These are phyloP conservation scores for Esox masquinongy DNA, from an alignment of 2,797 vertebrate genomes.

Conservation along the genomic window DNA sequence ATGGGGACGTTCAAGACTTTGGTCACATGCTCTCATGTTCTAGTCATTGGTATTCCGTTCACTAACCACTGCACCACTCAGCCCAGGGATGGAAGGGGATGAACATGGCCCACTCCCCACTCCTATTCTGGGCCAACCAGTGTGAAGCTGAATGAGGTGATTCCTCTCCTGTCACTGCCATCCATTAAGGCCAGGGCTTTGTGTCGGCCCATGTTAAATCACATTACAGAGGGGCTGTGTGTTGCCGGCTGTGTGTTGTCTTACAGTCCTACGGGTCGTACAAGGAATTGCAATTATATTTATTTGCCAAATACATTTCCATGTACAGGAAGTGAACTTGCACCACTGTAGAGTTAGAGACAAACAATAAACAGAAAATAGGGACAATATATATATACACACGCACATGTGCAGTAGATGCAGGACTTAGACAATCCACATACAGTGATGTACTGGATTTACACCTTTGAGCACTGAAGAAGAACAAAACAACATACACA, in stretches of 20 bases:
- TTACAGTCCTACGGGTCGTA: not conserved
- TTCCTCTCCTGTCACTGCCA: slow-evolving; percentile 14
- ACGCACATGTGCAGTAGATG: too few relatives aligned
- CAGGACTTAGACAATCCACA: too few relatives aligned
- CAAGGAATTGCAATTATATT: too few relatives aligned
- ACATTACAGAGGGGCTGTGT: slow-evolving; percentile 13
- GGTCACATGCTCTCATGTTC: not conserved
- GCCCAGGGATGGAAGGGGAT: not conserved
- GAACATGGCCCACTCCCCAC: not conserved
- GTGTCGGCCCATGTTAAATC: slow-evolving; percentile 12
- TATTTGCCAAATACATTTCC: too few relatives aligned
- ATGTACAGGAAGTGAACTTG: too few relatives aligned
- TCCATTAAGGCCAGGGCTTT: not conserved
- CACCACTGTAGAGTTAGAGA: too few relatives aligned
- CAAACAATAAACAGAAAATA: not conserved
- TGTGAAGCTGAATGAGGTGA: slow-evolving; percentile 16
- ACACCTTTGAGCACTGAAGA: too few relatives aligned
- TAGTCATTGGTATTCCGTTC: slow-evolving; percentile 13
- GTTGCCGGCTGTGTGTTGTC: not conserved
- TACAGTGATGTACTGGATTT: too few relatives aligned
- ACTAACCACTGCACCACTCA: slow-evolving; percentile 20
- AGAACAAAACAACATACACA: too few relatives aligned
- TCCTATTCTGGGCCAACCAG: not conserved
- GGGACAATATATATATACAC: too few relatives aligned
- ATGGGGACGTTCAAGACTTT: not conserved